phyloP scores from a whole-genome alignment of 2,113 vertebrate species.

The Malurus alboscapulatus region DNA sequence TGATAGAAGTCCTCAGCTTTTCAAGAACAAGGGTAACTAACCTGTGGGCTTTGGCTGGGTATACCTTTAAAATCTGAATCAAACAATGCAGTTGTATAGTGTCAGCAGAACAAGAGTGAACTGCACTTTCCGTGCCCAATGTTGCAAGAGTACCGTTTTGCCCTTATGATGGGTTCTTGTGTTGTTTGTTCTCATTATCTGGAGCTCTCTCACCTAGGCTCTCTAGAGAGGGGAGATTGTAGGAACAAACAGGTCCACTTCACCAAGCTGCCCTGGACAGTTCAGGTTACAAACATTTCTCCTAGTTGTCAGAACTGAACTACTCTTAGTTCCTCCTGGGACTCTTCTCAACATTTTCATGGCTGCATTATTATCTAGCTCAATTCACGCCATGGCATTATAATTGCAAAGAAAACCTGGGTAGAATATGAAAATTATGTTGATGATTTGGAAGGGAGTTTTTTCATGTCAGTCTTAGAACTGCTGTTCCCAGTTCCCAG shows the following conservation, averaged over 20 bases:
- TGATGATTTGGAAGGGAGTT: not conserved
- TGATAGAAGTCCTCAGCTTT: not conserved
- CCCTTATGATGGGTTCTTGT: accelerated
- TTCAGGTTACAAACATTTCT: not conserved
- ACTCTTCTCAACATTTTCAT: not conserved
- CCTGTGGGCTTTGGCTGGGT: accelerated
- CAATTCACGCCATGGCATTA: not conserved
- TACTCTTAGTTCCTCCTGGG: not conserved
- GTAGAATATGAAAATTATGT: not conserved
- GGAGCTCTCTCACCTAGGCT: not conserved
- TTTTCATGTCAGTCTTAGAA: not conserved
- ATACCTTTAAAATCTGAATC: not conserved
- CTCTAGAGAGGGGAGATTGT: not conserved
- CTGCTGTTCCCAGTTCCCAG: not conserved
- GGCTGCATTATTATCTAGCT: not conserved
- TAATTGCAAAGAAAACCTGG: not conserved
- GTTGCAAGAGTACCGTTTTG: not conserved
- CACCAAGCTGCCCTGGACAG: not conserved
- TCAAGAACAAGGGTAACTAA: not conserved
- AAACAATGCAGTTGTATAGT: not conserved
- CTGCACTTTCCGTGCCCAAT: not conserved
- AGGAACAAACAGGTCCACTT: not conserved
- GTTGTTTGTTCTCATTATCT: not conserved
- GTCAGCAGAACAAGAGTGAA: not conserved
- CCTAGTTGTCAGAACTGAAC: not conserved